Conservation (phyloP, 2,888 invertebrate genomes). For the Seladonia tumulorum region DNA sequence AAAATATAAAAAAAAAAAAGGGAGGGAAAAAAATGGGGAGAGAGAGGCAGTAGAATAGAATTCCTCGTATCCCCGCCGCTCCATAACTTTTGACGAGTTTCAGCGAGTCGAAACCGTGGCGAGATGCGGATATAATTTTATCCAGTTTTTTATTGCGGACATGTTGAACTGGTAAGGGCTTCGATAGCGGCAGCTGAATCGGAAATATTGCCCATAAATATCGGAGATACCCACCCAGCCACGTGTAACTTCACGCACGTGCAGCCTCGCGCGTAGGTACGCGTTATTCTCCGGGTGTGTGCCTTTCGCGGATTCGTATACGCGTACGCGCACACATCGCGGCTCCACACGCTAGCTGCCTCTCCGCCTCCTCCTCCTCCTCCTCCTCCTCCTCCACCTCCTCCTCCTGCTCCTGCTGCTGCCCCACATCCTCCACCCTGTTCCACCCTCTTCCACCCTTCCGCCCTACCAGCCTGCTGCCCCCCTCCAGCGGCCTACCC, state of each 20-base stretch:
- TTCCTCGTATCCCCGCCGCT: conserved; percentile 72
- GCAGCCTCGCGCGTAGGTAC: conserved; percentile 61
- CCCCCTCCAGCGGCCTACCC: conserved; percentile 34
- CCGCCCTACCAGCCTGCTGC: neutral
- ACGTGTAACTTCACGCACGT: conserved; percentile 72
- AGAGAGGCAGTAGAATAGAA: conserved; percentile 64
- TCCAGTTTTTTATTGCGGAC: conserved; percentile 84
- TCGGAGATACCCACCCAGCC: conserved; percentile 81
- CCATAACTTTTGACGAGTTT: conserved; percentile 82
- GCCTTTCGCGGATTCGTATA: conserved; percentile 30
- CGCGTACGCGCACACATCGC: conserved; percentile 25
- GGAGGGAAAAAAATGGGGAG: conserved; percentile 16
- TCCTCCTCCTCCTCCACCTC: conserved; percentile 3
- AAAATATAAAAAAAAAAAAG: conserved; percentile 61
- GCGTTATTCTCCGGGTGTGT: conserved; percentile 27
- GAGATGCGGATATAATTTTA: conserved; percentile 83
- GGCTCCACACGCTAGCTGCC: conserved; percentile 39
- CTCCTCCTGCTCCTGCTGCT: conserved; percentile 14
- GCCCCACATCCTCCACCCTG: neutral
- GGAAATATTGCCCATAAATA: conserved; percentile 84
- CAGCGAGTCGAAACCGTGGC: conserved; percentile 79
- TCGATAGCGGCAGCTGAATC: conserved; percentile 84
- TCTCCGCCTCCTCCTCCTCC: conserved; percentile 11
- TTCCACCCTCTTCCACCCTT: neutral
- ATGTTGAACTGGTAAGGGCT: conserved; percentile 83